Evolutionary conservation across 2,113 vertebrate genomes (phyloP).

Genomic region (Pica pica): DNA sequence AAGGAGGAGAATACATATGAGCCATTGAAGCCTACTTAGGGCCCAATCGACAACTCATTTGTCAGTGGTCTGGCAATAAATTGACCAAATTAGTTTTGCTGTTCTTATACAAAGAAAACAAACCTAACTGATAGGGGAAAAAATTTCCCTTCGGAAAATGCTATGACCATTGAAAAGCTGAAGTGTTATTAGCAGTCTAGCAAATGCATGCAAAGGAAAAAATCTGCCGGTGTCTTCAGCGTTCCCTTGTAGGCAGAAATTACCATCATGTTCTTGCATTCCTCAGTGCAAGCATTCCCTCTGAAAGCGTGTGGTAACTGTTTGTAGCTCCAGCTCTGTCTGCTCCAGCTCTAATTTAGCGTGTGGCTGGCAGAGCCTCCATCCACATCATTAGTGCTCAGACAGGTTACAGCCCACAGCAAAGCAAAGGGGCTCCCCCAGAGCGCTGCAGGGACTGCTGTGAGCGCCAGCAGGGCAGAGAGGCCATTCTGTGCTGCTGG

Average conservation of each 20-base stretch:
- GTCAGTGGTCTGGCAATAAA: not conserved
- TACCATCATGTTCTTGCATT: not conserved
- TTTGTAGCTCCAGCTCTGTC: not conserved
- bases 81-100: not conserved
- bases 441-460: rapidly evolving
- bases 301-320: not conserved
- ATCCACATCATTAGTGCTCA: not conserved
- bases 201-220: not conserved
- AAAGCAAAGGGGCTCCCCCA: not conserved
- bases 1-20: not conserved
- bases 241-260: not conserved
- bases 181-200: not conserved
- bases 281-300: not conserved
- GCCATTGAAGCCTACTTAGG: not conserved
- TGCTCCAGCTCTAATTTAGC: not conserved
- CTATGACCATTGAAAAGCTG: not conserved
- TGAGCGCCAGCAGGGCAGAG: not conserved
- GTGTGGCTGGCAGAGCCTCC: not conserved
- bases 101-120: not conserved
- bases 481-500: not conserved
- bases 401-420: not conserved
- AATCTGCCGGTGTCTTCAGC: not conserved
- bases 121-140: not conserved
- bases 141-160: not conserved
- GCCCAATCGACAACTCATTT: not conserved